Evolutionary conservation across 2,113 vertebrate genomes (phyloP), one percentile per base, ranked within the genome.

Genomic region (Pelecanus crispus): DNA sequence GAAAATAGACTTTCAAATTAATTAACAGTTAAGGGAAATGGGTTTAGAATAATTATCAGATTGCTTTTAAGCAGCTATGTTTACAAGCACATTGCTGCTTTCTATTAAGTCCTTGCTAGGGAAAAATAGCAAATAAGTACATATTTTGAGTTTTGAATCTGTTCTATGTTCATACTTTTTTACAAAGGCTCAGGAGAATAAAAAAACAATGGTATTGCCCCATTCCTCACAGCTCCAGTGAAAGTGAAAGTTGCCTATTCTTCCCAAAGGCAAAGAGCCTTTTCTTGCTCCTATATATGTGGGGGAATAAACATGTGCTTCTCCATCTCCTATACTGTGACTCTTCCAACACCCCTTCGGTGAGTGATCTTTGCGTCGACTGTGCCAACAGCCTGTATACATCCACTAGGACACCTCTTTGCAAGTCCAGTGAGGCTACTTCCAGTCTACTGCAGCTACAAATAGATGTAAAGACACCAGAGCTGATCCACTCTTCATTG

Each of bases 1-100:
- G 85, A 86, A 95, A 92, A 73, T 1, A 93, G 17, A 59, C 32
- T 71, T 92, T 66, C n/a, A 88, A 90, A 86, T 86, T 92, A 90
- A 88, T 95, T 88, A 81, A 24, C 38, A 83, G 88, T 88, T 88
- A 95, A 93, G 12, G 75, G 17, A 92, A 93, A 90, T 63, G 40
- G 8, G 7, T 70, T 90, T 90, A 58, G 17, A 68, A 83, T 70
- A 81, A 74, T 86, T 90, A 66, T 44, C 32, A 81, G 26, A 82
- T 55, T 80, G 31, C 26, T 82, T 94, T 95, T 80, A 62, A 93
- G 22, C 26, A 42, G 5, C 53, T 92, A 13, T 80, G 31, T 80
- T 93, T 92, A 61, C 40, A 86, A 56, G 24, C 13, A 2, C 22
- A 47, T 78, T 58, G 77, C 38, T 42, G 5, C 24, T 88, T 82